phyloP scores from a whole-genome alignment of 2,888 invertebrate genomes.

The Nemotelus pantherinus region DNA sequence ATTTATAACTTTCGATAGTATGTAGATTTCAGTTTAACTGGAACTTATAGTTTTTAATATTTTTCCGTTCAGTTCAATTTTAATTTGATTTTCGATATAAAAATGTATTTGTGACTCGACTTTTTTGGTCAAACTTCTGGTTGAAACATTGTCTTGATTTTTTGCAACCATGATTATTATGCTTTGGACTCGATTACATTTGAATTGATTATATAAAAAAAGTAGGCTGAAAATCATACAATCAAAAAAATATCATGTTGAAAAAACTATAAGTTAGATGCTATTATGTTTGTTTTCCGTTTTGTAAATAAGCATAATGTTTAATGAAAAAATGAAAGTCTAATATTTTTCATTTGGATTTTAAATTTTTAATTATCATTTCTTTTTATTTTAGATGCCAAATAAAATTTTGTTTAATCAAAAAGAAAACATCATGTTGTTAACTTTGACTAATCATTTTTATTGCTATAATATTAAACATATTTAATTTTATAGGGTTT shows the following conservation, averaged over 20 bases:
- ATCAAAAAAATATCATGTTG: background rate
- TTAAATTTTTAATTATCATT: background rate
- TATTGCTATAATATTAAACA: background rate
- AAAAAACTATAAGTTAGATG: no score
- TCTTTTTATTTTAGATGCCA: constrained; percentile 33
- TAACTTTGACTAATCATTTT: constrained; percentile 27
- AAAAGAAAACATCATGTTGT: background rate
- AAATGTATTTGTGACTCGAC: no score
- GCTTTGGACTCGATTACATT: no score
- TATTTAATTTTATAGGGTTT: background rate
- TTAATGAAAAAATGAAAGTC: background rate
- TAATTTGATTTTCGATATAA: no score
- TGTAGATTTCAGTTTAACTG: no score
- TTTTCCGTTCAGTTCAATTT: no score
- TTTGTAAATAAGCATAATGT: constrained; percentile 33
- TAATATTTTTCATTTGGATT: background rate
- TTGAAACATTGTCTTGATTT: no score
- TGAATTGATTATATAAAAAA: background rate
- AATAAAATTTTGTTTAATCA: constrained; percentile 32
- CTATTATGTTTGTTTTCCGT: no score
- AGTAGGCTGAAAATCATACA: background rate
- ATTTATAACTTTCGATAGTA: no score
- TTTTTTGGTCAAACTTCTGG: no score
- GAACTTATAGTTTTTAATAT: no score
- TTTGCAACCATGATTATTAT: no score